Percentiles rank a stretch among this genome's conserved stretches.
These are phyloP conservation scores for Drosophila paucipuncta DNA, from an alignment of 2,888 invertebrate genomes.

Conservation along the genomic window DNA sequence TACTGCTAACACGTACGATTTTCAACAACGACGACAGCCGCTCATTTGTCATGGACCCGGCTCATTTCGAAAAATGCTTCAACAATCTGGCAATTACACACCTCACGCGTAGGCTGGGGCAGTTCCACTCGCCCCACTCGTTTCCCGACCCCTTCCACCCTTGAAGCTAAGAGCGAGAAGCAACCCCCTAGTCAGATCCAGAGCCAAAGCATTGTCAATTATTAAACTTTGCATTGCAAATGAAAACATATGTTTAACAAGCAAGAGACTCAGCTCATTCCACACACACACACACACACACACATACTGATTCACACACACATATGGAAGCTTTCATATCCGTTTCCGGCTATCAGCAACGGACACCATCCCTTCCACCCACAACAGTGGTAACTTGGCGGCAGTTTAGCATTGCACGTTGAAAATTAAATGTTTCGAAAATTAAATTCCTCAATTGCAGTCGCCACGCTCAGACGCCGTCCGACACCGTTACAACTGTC, in stretches of 20 bases:
- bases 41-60: slow-evolving; percentile 70
- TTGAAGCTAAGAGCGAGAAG: slow-evolving; percentile 9
- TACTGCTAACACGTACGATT: slow-evolving; percentile 29
- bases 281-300: not conserved
- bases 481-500: slow-evolving; percentile 31
- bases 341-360: slow-evolving; percentile 72
- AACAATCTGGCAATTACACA: slow-evolving; percentile 75
- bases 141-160: not conserved
- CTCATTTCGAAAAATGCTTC: slow-evolving; percentile 52
- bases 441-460: slow-evolving; percentile 82
- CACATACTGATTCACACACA: slow-evolving; percentile 3
- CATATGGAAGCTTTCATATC: slow-evolving; percentile 67
- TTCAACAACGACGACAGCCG: slow-evolving; percentile 42
- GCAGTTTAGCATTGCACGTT: slow-evolving; percentile 66
- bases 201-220: slow-evolving; percentile 69
- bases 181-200: slow-evolving; percentile 44
- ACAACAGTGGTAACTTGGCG: slow-evolving; percentile 26
- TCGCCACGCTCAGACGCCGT: slow-evolving; percentile 57
- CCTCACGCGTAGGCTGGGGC: slow-evolving; percentile 43
- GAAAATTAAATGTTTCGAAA: slow-evolving; percentile 80
- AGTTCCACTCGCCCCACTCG: not conserved
- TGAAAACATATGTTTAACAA: slow-evolving; percentile 80
- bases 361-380: slow-evolving; percentile 7
- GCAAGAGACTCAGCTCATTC: slow-evolving; percentile 15
- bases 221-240: slow-evolving; percentile 80